Conservation (phyloP, 2,888 invertebrate species). For the Acanthacorydalis orientalis region DNA sequence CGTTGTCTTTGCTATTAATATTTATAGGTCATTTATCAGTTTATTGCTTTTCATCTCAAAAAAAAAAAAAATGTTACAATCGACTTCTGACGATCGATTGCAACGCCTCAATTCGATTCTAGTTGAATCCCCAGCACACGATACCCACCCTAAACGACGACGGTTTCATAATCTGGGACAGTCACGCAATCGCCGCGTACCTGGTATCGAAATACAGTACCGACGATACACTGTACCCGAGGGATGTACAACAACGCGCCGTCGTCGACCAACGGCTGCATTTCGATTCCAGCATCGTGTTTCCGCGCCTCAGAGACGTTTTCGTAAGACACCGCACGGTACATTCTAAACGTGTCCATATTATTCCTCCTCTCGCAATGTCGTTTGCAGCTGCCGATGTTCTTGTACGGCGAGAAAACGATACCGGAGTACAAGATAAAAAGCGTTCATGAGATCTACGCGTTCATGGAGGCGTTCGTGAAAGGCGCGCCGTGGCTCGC, state of each 20-base stretch:
- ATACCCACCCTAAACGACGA: slow-evolving; percentile 35
- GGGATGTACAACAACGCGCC: slow-evolving; percentile 29
- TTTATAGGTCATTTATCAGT: too few species aligned
- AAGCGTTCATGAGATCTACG: slow-evolving; percentile 27
- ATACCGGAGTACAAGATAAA: slow-evolving; percentile 22
- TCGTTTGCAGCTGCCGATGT: slow-evolving; percentile 19
- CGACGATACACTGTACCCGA: slow-evolving; percentile 32
- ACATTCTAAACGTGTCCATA: slow-evolving; percentile 27
- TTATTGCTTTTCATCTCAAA: too few species aligned
- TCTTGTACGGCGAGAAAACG: slow-evolving; percentile 20
- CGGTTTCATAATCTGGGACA: slow-evolving; percentile 26
- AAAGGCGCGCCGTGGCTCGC: slow-evolving; percentile 30
- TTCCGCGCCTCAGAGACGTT: slow-evolving; percentile 23
- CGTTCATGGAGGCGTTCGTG: slow-evolving; percentile 29
- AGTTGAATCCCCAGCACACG: slow-evolving; percentile 26
- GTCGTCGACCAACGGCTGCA: slow-evolving; percentile 31
- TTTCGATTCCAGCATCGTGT: slow-evolving; percentile 30
- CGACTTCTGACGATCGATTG: too few species aligned
- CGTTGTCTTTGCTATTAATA: too few species aligned
- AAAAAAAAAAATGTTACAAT: too few species aligned
- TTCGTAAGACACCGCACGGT: slow-evolving; percentile 29
- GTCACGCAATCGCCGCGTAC: slow-evolving; percentile 30
- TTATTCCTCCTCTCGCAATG: slow-evolving; percentile 18
- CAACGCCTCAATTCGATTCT: neutral
- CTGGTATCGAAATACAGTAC: slow-evolving; percentile 33